Evolutionary conservation across 2,888 invertebrate genomes (phyloP), one percentile per base, ranked within the genome.

Genomic region (Griposia aprilina): DNA sequence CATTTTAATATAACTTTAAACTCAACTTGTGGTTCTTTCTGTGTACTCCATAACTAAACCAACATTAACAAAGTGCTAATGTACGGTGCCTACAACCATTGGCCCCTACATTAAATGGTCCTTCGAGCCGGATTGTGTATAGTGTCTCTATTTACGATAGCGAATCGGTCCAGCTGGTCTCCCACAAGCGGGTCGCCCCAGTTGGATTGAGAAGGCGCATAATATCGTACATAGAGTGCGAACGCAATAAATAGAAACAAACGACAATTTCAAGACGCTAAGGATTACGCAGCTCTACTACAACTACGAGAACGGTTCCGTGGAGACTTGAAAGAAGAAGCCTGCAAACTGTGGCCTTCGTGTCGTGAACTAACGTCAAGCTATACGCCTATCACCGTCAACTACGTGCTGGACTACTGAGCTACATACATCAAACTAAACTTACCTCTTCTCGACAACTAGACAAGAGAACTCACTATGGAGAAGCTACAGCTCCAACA

Each of bases 291-390:
- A 30, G 52, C 67, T 68, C 67, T 30, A 6, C 67, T 52, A 30
- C 30, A 52, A 67, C 67, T 67, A 67, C 50, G 23, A 52, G 50
- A 52, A 30, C 50, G 23, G 13, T 0, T 52, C 50, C 67, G 50
- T 23, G 50, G 67, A 52, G 23, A 52, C 30, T 67, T 50, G 67
- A 23, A 50, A 67, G 23, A 30, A 52, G 67, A 68, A 52, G 23
- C 67, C 15, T 68, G 30, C 67, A 52, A 68, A 68, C 50, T 68
- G 67, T 15, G 15, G 23, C 15, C 8, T 68, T 68, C 15, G 67
- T 52, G 67, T 36, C 52, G 52, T 68, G 67, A 68, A 68, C 67
- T 68, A 30, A 50, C 52, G 23, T 52, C 67, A 52, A 68, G 30
- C 50, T 67, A 50, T 30, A 67, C 67, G 50, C 52, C 23, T 10